Conservation (phyloP, 2,113 vertebrate genomes). For the Semicossyphus pulcher region DNA sequence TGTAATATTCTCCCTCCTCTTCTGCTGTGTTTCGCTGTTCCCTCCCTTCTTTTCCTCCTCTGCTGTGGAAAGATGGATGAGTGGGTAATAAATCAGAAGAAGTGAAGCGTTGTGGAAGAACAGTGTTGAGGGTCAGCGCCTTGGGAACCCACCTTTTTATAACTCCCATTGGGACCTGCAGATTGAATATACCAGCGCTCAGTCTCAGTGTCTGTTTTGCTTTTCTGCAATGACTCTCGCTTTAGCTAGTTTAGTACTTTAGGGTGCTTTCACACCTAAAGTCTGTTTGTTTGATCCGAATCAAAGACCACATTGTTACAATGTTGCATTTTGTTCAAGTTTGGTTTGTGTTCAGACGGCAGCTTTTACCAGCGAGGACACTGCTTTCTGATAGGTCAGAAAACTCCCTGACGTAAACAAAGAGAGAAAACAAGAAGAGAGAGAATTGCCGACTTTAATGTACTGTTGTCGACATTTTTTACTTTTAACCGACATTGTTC, state of each 20-base stretch:
- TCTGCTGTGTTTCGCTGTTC: slow-evolving; percentile 2
- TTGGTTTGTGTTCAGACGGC: too few relatives aligned
- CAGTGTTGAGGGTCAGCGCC: slow-evolving; percentile 38
- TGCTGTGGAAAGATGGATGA: slow-evolving; percentile 59
- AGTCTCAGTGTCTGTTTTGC: neutral
- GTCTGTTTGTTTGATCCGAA: too few relatives aligned
- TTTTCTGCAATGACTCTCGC: neutral
- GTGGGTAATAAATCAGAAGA: slow-evolving; percentile 71
- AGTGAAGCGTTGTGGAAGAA: slow-evolving; percentile 60
- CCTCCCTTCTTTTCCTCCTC: slow-evolving; percentile 16
- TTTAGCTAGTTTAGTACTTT: neutral
- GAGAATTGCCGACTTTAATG: too few relatives aligned
- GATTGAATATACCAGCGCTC: slow-evolving; percentile 32
- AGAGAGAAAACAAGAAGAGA: too few relatives aligned
- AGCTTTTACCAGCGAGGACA: too few relatives aligned
- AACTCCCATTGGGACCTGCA: slow-evolving; percentile 52
- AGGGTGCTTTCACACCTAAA: too few relatives aligned
- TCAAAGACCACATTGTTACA: too few relatives aligned
- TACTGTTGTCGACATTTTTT: too few relatives aligned
- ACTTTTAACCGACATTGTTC: too few relatives aligned
- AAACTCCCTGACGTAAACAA: too few relatives aligned
- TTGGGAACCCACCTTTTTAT: slow-evolving; percentile 23
- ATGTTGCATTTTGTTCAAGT: too few relatives aligned
- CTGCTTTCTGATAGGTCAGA: too few relatives aligned
- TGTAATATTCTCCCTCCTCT: neutral